Base-by-base conservation (phyloP, 35 echinoderm and acorn worm genomes). In the Holothuria glaberrima region DNA sequence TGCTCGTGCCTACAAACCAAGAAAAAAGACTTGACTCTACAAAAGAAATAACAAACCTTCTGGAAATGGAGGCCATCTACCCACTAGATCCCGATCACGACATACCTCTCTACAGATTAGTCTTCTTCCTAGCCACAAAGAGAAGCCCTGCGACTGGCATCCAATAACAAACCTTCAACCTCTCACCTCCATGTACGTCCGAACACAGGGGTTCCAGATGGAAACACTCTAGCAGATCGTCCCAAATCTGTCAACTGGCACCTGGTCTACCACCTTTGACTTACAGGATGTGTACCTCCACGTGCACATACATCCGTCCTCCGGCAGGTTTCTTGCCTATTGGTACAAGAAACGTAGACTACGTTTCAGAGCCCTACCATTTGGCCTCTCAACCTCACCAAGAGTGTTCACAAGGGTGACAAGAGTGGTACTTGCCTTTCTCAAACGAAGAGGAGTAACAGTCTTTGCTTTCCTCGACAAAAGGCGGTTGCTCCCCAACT, bases 241-340 rank as follows among this genome's bases (percentile, higher is more conserved):
- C 16, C 77, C 52, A 48, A 27, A 32, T 21, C 18, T 48, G 0
- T 21, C 12, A 21, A 58, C 7, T 7, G 77, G 44, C 0, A 50
- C 22, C 13, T 81, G 77, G 36, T 35, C 77, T 1, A 12, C 77
- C 16, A 54, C 22, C 1, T 22, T 56, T 6, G 77, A 81, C 45
- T 38, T 81, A 14, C 9, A 81, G 52, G 77, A 81, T 50, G 77
- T 16, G 19, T 50, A 81, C 52, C 77, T 48, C 13, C 77, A 81
- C n/a, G n/a, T n/a, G n/a, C n/a, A n/a, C n/a, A 58, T 81, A 9
- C 44, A 48, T 38, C 18, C 34, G 13, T 13, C 44, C 18, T 54
- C 7, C 46, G 36, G 9, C 25, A 0, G 77, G 22, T 81, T 81
- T 27, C 77, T 81, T 20, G 45, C 45, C 36, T 81, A 50, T 38